Evolutionary conservation across 2,113 vertebrate genomes (phyloP).

Genomic region (Oreocharis arfaki): DNA sequence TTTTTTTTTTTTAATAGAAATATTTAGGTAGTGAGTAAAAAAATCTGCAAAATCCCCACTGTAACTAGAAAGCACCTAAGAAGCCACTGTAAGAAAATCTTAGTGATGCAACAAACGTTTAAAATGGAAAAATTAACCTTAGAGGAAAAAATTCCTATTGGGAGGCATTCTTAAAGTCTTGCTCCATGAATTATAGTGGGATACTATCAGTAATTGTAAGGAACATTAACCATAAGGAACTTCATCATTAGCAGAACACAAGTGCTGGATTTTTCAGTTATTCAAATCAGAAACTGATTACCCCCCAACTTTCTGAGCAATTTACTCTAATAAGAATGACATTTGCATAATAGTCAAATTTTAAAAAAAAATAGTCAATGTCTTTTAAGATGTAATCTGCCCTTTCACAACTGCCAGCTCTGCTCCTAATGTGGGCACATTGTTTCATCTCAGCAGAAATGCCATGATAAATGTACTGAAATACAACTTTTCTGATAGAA

Average conservation of each 20-base stretch:
- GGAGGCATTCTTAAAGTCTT: not conserved
- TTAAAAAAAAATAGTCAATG: not conserved
- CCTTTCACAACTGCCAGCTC: not conserved
- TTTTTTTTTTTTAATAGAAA: not conserved
- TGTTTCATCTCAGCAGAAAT: not conserved
- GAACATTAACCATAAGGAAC: not conserved
- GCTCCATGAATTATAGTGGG: not conserved
- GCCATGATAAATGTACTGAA: not conserved
- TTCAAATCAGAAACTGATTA: not conserved
- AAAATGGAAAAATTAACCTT: not conserved
- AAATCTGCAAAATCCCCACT: fast-evolving
- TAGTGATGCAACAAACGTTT: not conserved
- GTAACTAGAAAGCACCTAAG: not conserved
- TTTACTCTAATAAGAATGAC: not conserved
- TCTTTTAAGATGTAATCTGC: not conserved
- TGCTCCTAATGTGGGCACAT: not conserved
- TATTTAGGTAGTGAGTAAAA: not conserved
- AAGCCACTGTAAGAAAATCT: not conserved
- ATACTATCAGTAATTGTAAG: not conserved
- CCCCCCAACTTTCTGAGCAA: not conserved
- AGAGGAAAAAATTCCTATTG: not conserved
- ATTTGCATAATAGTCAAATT: not conserved
- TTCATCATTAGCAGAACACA: not conserved
- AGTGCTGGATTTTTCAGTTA: not conserved
- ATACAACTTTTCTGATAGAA: not conserved